Evolutionary conservation across 2,888 invertebrate species (phyloP).

Genomic region (Lepeophtheirus nordmannii): DNA sequence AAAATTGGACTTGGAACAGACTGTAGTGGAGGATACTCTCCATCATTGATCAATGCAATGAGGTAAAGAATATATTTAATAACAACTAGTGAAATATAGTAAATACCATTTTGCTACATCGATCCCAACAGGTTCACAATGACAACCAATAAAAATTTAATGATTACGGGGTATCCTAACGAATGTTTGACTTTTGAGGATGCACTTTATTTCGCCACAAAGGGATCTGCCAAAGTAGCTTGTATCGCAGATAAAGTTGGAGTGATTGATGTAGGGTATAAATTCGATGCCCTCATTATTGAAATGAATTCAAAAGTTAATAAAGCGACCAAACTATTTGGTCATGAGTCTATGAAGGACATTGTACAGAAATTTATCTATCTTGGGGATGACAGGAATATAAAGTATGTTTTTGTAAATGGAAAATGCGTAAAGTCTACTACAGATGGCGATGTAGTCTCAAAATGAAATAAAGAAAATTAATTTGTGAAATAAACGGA

Average conservation of each 20-base stretch:
- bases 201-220: conserved; percentile 65
- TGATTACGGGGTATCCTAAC: conserved; percentile 27
- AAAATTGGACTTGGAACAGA: conserved; percentile 40
- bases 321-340: conserved; percentile 18
- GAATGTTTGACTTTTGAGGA: conserved; percentile 52
- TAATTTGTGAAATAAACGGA: too few relatives aligned
- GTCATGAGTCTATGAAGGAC: conserved; percentile 40
- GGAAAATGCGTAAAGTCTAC: conserved; percentile 44
- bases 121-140: too few relatives aligned
- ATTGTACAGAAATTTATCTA: conserved; percentile 59
- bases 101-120: too few relatives aligned
- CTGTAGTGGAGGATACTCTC: conserved; percentile 62
- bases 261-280: conserved; percentile 61
- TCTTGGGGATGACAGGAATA: conserved; percentile 67
- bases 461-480: too few relatives aligned
- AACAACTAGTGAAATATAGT: not conserved
- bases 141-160: too few relatives aligned
- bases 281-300: conserved; percentile 69
- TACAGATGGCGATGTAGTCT: too few relatives aligned
- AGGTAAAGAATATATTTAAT: not conserved
- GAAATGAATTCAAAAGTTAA: conserved; percentile 40
- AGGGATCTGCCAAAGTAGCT: conserved; percentile 69
- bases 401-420: conserved; percentile 55
- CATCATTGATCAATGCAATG: conserved; percentile 59
- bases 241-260: conserved; percentile 56